Evolutionary conservation across 2,888 invertebrate species (phyloP).

Genomic region (Yponomeuta sedellus): DNA sequence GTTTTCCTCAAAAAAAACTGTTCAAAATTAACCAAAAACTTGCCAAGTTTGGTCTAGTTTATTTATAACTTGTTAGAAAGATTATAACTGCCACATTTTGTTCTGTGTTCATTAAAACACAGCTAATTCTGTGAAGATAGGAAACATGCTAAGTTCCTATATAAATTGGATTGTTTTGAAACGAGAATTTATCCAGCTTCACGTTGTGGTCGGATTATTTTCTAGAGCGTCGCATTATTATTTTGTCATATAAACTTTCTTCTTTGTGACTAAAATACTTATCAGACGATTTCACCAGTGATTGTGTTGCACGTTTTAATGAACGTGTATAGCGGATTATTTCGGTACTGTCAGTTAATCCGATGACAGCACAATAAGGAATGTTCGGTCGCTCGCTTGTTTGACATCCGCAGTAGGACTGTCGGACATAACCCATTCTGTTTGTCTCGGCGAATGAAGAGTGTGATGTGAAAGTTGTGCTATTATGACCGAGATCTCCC

Average conservation of each 20-base stretch:
- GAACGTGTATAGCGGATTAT: slow-evolving; percentile 47
- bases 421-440: slow-evolving; percentile 18
- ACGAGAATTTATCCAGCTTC: too few relatives aligned
- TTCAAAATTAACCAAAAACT: too few relatives aligned
- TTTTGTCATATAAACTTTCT: background rate
- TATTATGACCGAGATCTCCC: too few relatives aligned
- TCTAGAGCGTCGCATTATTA: background rate
- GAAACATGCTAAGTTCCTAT: too few relatives aligned
- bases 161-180: too few relatives aligned
- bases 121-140: too few relatives aligned
- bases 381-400: slow-evolving; percentile 54
- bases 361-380: slow-evolving; percentile 69
- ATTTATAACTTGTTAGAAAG: too few relatives aligned
- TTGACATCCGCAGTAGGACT: slow-evolving; percentile 40
- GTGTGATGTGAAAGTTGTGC: slow-evolving; percentile 12
- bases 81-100: too few relatives aligned
- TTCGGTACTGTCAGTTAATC: slow-evolving; percentile 68
- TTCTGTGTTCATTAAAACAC: too few relatives aligned
- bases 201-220: background rate
- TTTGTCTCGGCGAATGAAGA: slow-evolving; percentile 13
- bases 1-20: too few relatives aligned
- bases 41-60: too few relatives aligned
- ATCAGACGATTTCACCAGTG: background rate
- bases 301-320: slow-evolving; percentile 22
- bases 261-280: background rate